Percentiles rank a stretch among this genome's conserved stretches.
Evolutionary conservation across 2,888 invertebrate species (phyloP).

Genomic region (Caradrina kadenii): DNA sequence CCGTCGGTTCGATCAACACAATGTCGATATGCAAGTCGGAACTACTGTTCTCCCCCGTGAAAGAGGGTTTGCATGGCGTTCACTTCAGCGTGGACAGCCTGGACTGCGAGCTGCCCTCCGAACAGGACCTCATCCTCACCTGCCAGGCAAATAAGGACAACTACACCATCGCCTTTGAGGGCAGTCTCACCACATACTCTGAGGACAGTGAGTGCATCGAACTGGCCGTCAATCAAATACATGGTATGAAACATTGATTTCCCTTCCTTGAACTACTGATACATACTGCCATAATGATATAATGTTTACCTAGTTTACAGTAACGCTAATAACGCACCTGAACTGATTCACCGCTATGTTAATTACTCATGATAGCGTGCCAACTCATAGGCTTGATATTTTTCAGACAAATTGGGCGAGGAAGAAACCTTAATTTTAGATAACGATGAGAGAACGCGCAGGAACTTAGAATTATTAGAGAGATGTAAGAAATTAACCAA

Average conservation of each 20-base stretch:
- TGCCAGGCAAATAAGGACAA: conserved; percentile 98
- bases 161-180: conserved; percentile 98
- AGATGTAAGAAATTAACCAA: conserved; percentile 89
- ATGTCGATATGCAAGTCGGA: conserved; percentile 98
- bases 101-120: conserved; percentile 95
- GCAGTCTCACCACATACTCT: conserved; percentile 95
- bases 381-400: conserved; percentile 66
- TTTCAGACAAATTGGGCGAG: conserved; percentile 88
- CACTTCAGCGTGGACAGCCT: conserved; percentile 97
- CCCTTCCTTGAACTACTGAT: conserved; percentile 44
- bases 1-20: conserved; percentile 93
- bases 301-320: conserved; percentile 72
- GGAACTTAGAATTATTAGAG: conserved; percentile 90
- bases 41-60: conserved; percentile 96
- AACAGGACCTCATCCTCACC: conserved; percentile 96
- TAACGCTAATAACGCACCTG: conserved; percentile 58
- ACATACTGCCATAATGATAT: conserved; percentile 66
- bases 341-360: conserved; percentile 72
- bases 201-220: conserved; percentile 94
- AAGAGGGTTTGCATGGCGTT: conserved; percentile 94
- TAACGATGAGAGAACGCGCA: conserved; percentile 90
- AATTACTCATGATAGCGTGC: conserved; percentile 74
- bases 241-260: conserved; percentile 75
- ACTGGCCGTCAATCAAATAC: conserved; percentile 88
- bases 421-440: conserved; percentile 85